Conservation (phyloP, 2,113 vertebrate genomes). For the Pyxicephalus adspersus region DNA sequence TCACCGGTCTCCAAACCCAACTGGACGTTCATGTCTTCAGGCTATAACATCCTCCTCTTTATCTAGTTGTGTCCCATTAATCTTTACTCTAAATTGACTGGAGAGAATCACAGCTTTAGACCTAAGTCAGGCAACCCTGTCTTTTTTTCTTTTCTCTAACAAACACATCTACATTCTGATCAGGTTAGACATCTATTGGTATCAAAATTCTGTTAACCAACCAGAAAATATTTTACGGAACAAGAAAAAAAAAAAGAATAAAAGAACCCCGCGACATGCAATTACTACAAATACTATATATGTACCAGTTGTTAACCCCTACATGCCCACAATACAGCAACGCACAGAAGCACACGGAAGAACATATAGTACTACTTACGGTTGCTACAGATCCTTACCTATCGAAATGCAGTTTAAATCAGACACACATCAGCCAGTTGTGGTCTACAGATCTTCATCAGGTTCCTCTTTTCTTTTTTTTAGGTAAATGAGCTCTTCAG, state of each 20-base stretch:
- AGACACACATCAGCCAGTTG: neutral
- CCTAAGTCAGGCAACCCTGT: neutral
- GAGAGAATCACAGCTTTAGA: conserved; percentile 47
- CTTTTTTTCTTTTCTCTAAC: neutral
- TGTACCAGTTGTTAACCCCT: conserved; percentile 10
- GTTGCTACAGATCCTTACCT: conserved; percentile 36
- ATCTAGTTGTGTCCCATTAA: conserved; percentile 20
- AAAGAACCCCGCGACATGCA: too few species aligned
- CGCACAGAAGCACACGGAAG: neutral
- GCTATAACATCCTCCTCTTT: conserved; percentile 50
- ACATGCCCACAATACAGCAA: neutral
- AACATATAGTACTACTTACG: neutral
- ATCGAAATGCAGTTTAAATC: conserved; percentile 4
- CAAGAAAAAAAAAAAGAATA: too few species aligned
- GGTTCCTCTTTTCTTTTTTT: conserved; percentile 4
- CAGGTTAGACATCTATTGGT: conserved; percentile 12
- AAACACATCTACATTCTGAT: conserved; percentile 2
- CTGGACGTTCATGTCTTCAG: conserved; percentile 58
- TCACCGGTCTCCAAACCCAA: conserved; percentile 66
- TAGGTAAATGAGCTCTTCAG: conserved; percentile 11
- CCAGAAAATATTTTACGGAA: neutral
- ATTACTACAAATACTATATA: neutral
- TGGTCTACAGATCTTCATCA: conserved; percentile 2
- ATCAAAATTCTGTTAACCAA: neutral
- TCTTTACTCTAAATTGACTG: conserved; percentile 53